A percentile compares a stretch with the other conserved stretches of the same genome.
Evolutionary conservation across 2,113 vertebrate genomes (phyloP).

Genomic region (Dermatemys mawii): DNA sequence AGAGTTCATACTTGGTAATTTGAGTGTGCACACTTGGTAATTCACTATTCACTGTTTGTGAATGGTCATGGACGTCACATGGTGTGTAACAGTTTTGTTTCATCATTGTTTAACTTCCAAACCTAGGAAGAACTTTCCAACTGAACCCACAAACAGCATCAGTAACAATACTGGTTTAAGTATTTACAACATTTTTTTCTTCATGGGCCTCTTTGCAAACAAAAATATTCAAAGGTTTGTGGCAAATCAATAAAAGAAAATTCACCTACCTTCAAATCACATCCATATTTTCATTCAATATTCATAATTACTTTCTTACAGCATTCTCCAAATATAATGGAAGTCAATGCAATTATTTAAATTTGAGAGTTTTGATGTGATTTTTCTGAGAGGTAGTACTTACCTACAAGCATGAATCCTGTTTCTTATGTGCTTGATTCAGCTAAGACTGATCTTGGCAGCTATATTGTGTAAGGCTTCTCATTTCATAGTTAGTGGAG

Average conservation of each 20-base stretch:
- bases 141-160: not conserved
- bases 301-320: not conserved
- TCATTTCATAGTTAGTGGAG: not conserved
- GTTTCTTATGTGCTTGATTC: not conserved
- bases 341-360: not conserved
- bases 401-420: not conserved
- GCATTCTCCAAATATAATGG: not conserved
- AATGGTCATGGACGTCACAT: not conserved
- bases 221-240: not conserved
- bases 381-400: not conserved
- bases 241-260: not conserved
- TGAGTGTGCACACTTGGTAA: not conserved
- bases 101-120: not conserved
- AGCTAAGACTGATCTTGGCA: not conserved
- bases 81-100: not conserved
- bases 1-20: not conserved
- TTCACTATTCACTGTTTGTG: not conserved
- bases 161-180: rapidly evolving
- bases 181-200: not conserved
- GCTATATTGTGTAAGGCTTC: not conserved
- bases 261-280: not conserved
- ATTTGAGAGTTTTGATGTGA: not conserved
- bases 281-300: not conserved
- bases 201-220: not conserved
- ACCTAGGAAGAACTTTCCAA: not conserved